Evolutionary conservation across 1,140 invertebrate genomes (phyloP).

Genomic region (Hylaeus volcanicus): DNA sequence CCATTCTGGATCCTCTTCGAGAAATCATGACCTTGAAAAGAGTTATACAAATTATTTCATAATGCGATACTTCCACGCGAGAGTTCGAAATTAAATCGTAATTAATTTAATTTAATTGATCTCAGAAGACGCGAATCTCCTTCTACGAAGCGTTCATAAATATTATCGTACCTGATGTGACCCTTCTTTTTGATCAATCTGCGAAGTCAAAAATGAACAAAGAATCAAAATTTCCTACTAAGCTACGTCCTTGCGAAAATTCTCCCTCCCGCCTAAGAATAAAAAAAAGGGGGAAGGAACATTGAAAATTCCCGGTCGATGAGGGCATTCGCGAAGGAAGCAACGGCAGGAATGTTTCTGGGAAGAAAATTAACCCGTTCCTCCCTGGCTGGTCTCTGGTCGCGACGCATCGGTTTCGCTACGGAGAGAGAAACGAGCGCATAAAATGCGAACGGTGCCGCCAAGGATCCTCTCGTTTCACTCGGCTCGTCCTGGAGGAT

Average conservation of each 20-base stretch:
- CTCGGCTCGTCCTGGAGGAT: constrained; percentile 30
- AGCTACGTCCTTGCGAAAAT: background rate
- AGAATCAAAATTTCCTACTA: background rate
- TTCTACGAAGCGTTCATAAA: too few relatives aligned
- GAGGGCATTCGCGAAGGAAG: background rate
- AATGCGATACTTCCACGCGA: too few relatives aligned
- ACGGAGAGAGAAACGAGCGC: constrained; percentile 39
- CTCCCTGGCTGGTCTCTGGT: constrained; percentile 8
- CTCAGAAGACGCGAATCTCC: too few relatives aligned
- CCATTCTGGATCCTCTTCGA: too few relatives aligned
- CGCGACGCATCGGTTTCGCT: constrained; percentile 18
- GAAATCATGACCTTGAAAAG: too few relatives aligned
- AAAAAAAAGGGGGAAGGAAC: background rate
- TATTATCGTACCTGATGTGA: too few relatives aligned
- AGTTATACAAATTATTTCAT: too few relatives aligned
- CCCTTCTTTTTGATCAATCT: too few relatives aligned
- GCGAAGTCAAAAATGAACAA: too few relatives aligned
- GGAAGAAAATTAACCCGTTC: constrained; percentile 37
- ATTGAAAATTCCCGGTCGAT: background rate
- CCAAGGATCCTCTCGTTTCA: constrained; percentile 36
- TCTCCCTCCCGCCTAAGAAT: background rate
- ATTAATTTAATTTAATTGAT: too few relatives aligned
- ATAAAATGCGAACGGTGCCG: constrained; percentile 46
- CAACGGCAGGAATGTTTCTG: constrained; percentile 25
- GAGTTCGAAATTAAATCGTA: too few relatives aligned